Percentiles rank a stretch among this genome's conserved stretches.
Evolutionary conservation across 2,113 vertebrate genomes (phyloP).

Genomic region (Corydoras maculifer): DNA sequence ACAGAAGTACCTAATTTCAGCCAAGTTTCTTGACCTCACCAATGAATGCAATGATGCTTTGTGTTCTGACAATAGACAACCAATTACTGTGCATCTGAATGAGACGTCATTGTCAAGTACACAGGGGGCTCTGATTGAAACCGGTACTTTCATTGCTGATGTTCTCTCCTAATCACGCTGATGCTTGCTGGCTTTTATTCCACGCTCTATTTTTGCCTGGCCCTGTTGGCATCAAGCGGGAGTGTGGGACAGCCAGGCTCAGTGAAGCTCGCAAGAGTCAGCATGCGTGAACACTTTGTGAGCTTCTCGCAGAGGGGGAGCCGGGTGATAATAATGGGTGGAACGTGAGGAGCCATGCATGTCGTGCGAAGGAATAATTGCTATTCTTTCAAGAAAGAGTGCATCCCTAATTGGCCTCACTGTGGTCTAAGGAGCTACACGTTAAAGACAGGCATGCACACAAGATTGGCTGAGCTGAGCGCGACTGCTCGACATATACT

Average conservation of each 20-base stretch:
- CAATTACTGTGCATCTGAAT: slow-evolving; percentile 42
- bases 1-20: slow-evolving; percentile 29
- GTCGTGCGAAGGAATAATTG: slow-evolving; percentile 68
- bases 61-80: slow-evolving; percentile 34
- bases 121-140: slow-evolving; percentile 53
- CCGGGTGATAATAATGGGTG: slow-evolving; percentile 66
- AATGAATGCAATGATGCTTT: slow-evolving; percentile 13
- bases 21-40: slow-evolving; percentile 23
- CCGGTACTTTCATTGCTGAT: slow-evolving; percentile 50
- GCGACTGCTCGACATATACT: background rate
- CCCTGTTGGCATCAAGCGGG: too few relatives aligned
- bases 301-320: slow-evolving; percentile 59
- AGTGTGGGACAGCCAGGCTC: slow-evolving; percentile 39
- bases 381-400: slow-evolving; percentile 60
- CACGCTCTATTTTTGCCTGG: slow-evolving; percentile 44
- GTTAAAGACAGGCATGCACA: slow-evolving; percentile 46
- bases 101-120: slow-evolving; percentile 36
- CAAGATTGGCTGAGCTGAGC: slow-evolving; percentile 34
- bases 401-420: slow-evolving; percentile 68
- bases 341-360: slow-evolving; percentile 60
- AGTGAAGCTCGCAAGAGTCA: slow-evolving; percentile 57
- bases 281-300: slow-evolving; percentile 57
- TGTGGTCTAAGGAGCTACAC: slow-evolving; percentile 57
- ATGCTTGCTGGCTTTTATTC: slow-evolving; percentile 54
- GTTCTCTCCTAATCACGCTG: slow-evolving; percentile 24